Conservation (phyloP, 2,888 invertebrate species). For the Corbicula japonica region DNA sequence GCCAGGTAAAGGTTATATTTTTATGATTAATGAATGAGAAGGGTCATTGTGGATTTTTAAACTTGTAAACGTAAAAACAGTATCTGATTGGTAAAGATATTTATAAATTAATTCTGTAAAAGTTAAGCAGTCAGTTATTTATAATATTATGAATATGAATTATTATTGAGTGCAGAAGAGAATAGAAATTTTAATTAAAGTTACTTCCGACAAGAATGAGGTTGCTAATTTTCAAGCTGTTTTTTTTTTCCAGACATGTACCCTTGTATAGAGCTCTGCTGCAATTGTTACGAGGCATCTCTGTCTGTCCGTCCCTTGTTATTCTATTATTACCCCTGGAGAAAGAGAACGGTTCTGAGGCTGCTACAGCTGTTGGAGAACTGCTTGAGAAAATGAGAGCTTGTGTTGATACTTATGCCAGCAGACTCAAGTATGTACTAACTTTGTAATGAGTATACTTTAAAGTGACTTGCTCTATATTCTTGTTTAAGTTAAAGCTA, state of each 20-base stretch:
- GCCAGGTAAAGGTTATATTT: slow-evolving; percentile 89
- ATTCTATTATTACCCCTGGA: slow-evolving; percentile 89
- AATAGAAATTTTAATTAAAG: too few relatives aligned
- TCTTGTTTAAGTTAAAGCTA: too few relatives aligned
- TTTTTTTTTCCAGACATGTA: slow-evolving; percentile 91
- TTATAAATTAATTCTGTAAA: not conserved
- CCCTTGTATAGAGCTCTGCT: slow-evolving; percentile 95
- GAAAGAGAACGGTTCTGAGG: slow-evolving; percentile 68
- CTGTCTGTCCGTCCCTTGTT: slow-evolving; percentile 88
- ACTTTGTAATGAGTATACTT: too few relatives aligned
- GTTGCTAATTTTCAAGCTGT: not conserved
- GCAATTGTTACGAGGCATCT: slow-evolving; percentile 92
- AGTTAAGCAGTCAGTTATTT: too few relatives aligned
- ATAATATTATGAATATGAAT: too few relatives aligned
- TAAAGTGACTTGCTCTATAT: too few relatives aligned
- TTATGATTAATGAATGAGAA: too few relatives aligned
- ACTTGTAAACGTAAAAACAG: not conserved
- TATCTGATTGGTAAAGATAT: not conserved
- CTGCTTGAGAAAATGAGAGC: slow-evolving; percentile 95
- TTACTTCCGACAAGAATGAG: not conserved
- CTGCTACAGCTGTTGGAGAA: slow-evolving; percentile 90
- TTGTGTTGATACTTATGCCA: slow-evolving; percentile 96
- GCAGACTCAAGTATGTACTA: slow-evolving; percentile 83
- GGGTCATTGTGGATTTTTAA: not conserved
- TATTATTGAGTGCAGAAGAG: too few relatives aligned